phyloP scores from a whole-genome alignment of 2,888 invertebrate genomes.

The Parnassius mnemosyne region DNA sequence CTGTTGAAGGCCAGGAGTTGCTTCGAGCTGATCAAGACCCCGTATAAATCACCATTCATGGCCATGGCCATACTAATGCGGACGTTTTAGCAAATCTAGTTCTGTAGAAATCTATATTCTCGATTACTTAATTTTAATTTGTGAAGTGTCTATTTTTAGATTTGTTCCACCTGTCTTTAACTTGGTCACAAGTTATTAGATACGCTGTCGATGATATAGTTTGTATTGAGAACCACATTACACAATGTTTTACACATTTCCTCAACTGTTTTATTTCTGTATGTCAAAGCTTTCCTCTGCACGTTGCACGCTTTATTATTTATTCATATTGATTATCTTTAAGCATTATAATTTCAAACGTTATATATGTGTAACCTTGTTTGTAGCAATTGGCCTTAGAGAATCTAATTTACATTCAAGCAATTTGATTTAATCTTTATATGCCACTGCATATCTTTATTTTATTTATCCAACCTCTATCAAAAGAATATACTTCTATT shows the following conservation, averaged over 20 bases:
- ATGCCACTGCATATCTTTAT: too few species aligned
- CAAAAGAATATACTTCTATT: too few species aligned
- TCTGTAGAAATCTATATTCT: conserved; percentile 10
- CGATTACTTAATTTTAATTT: conserved; percentile 7
- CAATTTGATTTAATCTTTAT: too few species aligned
- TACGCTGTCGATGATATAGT: neutral
- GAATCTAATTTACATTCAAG: too few species aligned
- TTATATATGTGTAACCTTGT: too few species aligned
- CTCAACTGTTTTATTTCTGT: neutral
- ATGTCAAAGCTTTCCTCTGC: neutral
- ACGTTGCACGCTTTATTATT: neutral
- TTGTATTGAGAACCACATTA: neutral
- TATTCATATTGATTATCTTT: too few species aligned
- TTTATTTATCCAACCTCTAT: too few species aligned
- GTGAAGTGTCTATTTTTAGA: neutral
- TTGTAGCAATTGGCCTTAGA: too few species aligned
- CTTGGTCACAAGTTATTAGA: conserved; percentile 1
- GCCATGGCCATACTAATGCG: too few species aligned
- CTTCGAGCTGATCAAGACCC: conserved; percentile 43
- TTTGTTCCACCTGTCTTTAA: neutral
- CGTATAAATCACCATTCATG: conserved; percentile 25
- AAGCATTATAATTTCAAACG: too few species aligned
- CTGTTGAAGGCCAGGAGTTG: conserved; percentile 83
- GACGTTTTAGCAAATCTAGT: conserved; percentile 10
- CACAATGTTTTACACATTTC: neutral